Evolutionary conservation across 2,113 vertebrate genomes (phyloP).

Genomic region (Gymnocephalus cernua): DNA sequence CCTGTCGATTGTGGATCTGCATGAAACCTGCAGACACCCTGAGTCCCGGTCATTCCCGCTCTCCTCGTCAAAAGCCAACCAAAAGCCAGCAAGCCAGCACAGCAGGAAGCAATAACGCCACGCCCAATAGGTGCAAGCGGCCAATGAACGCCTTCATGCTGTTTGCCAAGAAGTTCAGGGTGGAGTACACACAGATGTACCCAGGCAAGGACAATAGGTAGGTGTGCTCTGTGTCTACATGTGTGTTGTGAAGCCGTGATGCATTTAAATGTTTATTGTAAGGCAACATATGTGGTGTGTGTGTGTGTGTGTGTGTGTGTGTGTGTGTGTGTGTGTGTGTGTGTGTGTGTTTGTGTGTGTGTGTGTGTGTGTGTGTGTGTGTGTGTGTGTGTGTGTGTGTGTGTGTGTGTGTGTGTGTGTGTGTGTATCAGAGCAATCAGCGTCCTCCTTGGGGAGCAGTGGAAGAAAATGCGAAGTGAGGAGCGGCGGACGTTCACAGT

Average conservation of each 20-base stretch:
- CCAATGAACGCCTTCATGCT: constrained; percentile 99
- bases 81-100: constrained; percentile 81
- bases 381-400: neutral
- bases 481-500: constrained; percentile 94
- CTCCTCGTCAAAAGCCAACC: constrained; percentile 84
- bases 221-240: neutral
- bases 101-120: constrained; percentile 87
- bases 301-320: neutral
- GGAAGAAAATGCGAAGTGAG: constrained; percentile 99
- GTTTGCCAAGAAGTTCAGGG: constrained; percentile 98
- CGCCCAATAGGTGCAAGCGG: constrained; percentile 95
- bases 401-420: constrained; percentile 6
- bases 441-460: constrained; percentile 97
- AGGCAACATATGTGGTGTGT: neutral
- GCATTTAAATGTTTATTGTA: neutral
- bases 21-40: constrained; percentile 25
- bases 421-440: constrained; percentile 93
- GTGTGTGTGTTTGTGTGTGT: neutral
- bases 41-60: constrained; percentile 80
- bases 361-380: constrained; percentile 9
- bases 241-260: neutral
- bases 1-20: neutral
- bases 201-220: constrained; percentile 99
- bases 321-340: constrained; percentile 5
- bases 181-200: constrained; percentile 99